Percentiles rank a stretch among this genome's conserved stretches.
phyloP scores from a whole-genome alignment of 2,113 vertebrate species.

The Hepsetus odoe region DNA sequence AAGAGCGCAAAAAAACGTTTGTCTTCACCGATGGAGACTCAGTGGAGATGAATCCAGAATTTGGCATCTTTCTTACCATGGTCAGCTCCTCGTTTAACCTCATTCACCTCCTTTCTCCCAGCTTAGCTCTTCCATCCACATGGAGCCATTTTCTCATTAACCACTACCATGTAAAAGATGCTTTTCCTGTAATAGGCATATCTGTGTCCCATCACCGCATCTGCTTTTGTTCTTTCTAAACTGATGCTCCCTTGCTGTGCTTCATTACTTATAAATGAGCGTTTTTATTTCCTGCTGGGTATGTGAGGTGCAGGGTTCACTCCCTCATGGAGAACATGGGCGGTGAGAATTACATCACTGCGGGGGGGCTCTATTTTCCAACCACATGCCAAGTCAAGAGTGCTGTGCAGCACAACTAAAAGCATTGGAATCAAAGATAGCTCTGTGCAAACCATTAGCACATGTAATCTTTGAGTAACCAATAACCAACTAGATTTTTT shows the following conservation, averaged over 20 bases:
- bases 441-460: background rate
- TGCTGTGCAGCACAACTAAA: background rate
- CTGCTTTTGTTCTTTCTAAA: constrained; percentile 24
- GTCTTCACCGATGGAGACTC: constrained; percentile 93
- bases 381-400: background rate
- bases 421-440: background rate
- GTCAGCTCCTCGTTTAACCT: constrained; percentile 65
- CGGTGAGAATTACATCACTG: background rate
- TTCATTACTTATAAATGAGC: constrained; percentile 55
- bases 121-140: background rate
- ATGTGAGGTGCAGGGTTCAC: constrained; percentile 43
- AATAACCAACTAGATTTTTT: background rate
- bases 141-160: background rate
- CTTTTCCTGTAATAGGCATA: constrained; percentile 14
- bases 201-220: background rate
- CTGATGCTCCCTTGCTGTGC: constrained; percentile 44
- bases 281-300: constrained; percentile 37
- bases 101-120: background rate
- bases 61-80: constrained; percentile 97
- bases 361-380: background rate
- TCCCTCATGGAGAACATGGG: background rate
- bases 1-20: constrained; percentile 87
- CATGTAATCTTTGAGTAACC: background rate
- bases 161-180: background rate
- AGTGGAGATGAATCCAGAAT: constrained; percentile 94